A percentile compares a stretch with the other conserved stretches of the same genome.
Evolutionary conservation across 2,888 invertebrate genomes (phyloP).

Genomic region (Mamestra brassicae): DNA sequence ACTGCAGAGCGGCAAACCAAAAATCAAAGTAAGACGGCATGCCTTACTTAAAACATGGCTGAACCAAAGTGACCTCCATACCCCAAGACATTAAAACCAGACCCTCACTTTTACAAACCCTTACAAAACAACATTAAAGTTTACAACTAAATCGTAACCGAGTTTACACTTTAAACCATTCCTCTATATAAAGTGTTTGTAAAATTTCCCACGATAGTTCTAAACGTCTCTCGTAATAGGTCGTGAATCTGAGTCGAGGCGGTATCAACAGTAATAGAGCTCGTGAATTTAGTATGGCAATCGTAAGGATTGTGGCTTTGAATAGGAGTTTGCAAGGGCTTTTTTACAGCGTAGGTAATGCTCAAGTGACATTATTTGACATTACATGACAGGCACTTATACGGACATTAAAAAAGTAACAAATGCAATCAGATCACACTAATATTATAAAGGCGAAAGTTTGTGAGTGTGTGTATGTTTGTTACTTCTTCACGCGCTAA

Average conservation of each 20-base stretch:
- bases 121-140: slow-evolving; percentile 24
- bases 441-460: too few species aligned
- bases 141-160: slow-evolving; percentile 36
- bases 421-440: too few species aligned
- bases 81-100: slow-evolving; percentile 2
- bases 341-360: background rate
- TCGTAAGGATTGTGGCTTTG: slow-evolving; percentile 24
- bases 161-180: slow-evolving; percentile 36
- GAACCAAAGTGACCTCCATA: background rate
- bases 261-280: slow-evolving; percentile 46
- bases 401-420: too few species aligned
- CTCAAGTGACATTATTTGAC: background rate
- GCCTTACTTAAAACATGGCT: background rate
- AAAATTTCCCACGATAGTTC: slow-evolving; percentile 54
- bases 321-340: background rate
- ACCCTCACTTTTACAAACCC: slow-evolving; percentile 18
- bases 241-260: slow-evolving; percentile 47
- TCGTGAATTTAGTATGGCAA: slow-evolving; percentile 50
- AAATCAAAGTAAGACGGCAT: background rate
- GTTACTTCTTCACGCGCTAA: too few species aligned
- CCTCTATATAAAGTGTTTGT: slow-evolving; percentile 42
- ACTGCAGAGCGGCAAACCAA: background rate
- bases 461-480: too few species aligned
- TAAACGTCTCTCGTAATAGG: slow-evolving; percentile 54
- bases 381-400: too few species aligned